Conservation (phyloP, 2,888 invertebrate genomes). For the Tetramorium bicarinatum region DNA sequence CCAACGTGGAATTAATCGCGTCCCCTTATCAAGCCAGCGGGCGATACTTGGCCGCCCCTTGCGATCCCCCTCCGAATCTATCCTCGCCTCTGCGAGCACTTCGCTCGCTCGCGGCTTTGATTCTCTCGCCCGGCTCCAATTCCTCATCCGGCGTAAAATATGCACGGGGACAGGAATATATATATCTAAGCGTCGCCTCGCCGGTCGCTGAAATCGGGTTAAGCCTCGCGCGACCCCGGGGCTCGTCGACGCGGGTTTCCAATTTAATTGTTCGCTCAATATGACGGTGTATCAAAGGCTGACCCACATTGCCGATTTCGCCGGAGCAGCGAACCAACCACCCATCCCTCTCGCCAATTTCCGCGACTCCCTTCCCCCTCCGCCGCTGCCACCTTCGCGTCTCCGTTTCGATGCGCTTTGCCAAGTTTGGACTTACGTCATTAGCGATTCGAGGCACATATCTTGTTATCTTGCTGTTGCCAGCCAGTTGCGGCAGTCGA, state of each 20-base stretch:
- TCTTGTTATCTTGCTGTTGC: conserved; percentile 55
- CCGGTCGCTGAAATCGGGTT: conserved; percentile 16
- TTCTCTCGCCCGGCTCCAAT: neutral
- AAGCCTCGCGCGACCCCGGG: conserved; percentile 25
- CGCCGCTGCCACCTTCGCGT: neutral
- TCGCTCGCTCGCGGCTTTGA: neutral
- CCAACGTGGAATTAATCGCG: conserved; percentile 47
- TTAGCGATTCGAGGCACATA: conserved; percentile 56
- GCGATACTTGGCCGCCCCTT: neutral
- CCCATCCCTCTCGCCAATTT: neutral
- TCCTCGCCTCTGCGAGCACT: neutral
- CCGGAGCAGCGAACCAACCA: neutral
- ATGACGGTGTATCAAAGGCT: conserved; percentile 40
- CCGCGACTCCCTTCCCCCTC: neutral
- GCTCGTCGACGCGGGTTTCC: conserved; percentile 15
- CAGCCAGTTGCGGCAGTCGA: conserved; percentile 35
- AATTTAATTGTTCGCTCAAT: conserved; percentile 54
- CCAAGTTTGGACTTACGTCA: conserved; percentile 54
- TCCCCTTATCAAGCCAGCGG: conserved; percentile 29
- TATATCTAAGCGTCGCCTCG: neutral
- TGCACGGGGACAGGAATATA: conserved; percentile 2
- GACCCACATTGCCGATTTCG: conserved; percentile 49
- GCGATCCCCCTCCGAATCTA: neutral
- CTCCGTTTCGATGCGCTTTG: conserved; percentile 38
- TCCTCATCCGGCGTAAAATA: conserved; percentile 14